These are phyloP conservation scores for Stictocephala bisonia DNA, from an alignment of 2,888 invertebrate genomes.

Conservation along the genomic window DNA sequence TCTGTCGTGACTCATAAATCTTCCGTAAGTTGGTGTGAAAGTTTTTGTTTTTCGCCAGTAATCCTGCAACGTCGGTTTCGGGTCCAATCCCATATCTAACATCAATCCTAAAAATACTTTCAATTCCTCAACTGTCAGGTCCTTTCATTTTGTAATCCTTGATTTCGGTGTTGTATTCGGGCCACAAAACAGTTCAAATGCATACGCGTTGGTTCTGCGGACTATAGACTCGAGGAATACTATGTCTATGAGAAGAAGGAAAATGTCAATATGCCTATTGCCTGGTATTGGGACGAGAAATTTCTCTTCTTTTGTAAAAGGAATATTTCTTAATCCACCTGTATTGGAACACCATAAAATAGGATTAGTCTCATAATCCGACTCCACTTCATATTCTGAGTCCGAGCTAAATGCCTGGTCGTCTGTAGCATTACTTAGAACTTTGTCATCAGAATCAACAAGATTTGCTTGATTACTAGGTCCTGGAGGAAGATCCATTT, in stretches of 20 bases:
- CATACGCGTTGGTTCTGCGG: too few species aligned
- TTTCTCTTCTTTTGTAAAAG: too few species aligned
- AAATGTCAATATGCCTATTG: not conserved
- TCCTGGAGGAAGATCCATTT: too few species aligned
- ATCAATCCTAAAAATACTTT: too few species aligned
- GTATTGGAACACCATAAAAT: not conserved
- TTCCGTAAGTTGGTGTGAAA: not conserved
- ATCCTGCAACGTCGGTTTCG: not conserved
- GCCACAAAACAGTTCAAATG: too few species aligned
- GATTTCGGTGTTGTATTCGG: too few species aligned
- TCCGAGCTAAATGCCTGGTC: not conserved
- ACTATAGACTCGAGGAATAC: not conserved
- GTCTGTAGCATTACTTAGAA: not conserved
- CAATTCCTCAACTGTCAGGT: too few species aligned
- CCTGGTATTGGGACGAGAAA: not conserved
- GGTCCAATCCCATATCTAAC: not conserved
- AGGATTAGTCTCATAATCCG: not conserved
- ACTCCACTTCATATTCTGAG: not conserved
- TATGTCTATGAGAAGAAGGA: not conserved
- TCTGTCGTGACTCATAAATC: not conserved
- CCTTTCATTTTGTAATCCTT: too few species aligned
- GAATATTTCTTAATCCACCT: not conserved
- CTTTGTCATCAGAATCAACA: not conserved
- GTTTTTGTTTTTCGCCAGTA: not conserved
- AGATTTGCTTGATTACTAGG: not conserved